These are phyloP conservation scores for Hoplodrina ambigua DNA, from an alignment of 2,888 invertebrate species.

Conservation along the genomic window DNA sequence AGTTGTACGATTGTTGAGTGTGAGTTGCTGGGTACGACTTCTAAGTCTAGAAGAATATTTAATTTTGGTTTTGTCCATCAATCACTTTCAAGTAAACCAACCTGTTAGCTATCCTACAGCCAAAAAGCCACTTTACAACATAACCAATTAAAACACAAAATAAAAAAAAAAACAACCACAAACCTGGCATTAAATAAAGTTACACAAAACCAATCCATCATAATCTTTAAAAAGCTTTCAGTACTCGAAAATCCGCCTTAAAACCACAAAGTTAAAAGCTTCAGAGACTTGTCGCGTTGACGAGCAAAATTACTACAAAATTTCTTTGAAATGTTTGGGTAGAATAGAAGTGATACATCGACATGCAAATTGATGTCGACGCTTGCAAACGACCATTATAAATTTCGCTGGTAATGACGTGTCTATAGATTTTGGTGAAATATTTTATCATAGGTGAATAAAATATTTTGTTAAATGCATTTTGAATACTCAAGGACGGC, in stretches of 20 bases:
- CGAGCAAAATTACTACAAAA: conserved; percentile 24
- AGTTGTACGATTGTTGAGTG: too few relatives aligned
- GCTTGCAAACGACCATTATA: conserved; percentile 14
- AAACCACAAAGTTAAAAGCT: conserved; percentile 7
- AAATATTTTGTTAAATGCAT: neutral
- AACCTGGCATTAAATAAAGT: neutral
- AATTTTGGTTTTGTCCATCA: neutral
- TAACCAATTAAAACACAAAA: neutral
- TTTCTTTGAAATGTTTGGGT: conserved; percentile 28
- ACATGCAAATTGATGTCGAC: conserved; percentile 36
- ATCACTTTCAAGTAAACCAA: neutral
- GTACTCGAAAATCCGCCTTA: neutral
- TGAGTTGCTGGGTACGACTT: too few relatives aligned
- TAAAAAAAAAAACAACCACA: neutral
- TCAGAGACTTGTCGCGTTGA: conserved; percentile 7
- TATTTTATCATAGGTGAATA: neutral
- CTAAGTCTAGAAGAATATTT: too few relatives aligned
- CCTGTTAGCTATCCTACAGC: neutral
- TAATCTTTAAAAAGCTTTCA: neutral
- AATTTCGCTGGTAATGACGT: conserved; percentile 6
- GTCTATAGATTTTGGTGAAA: neutral
- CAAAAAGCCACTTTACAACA: neutral
- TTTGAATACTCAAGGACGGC: too few relatives aligned
- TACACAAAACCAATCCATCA: neutral
- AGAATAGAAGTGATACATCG: conserved; percentile 37